Evolutionary conservation across 2,113 vertebrate genomes (phyloP).

Genomic region (Telmatochromis sp.): DNA sequence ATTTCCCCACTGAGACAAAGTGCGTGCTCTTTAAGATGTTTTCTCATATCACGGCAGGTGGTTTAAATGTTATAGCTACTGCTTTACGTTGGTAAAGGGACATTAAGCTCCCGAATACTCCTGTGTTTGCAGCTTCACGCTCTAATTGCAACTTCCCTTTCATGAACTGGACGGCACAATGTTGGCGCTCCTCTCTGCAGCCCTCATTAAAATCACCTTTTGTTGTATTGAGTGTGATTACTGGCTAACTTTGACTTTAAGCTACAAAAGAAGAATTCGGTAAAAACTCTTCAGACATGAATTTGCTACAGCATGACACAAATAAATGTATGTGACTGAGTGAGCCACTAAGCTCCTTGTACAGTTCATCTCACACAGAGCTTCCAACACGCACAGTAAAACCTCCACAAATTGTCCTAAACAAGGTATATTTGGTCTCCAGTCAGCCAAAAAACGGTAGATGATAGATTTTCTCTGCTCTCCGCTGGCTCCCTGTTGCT

Average conservation of each 20-base stretch:
- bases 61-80: neutral
- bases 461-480: neutral
- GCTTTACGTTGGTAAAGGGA: neutral
- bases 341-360: neutral
- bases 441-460: neutral
- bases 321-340: neutral
- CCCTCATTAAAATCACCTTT: neutral
- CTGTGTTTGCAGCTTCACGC: neutral
- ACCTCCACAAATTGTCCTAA: neutral
- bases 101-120: neutral
- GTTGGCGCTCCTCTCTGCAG: neutral
- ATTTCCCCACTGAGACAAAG: neutral
- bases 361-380: neutral
- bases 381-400: neutral
- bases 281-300: neutral
- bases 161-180: fast-evolving
- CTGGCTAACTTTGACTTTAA: neutral
- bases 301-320: neutral
- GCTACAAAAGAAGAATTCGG: neutral
- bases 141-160: neutral
- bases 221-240: neutral
- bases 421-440: neutral
- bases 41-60: neutral
- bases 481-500: neutral
- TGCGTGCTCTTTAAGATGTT: neutral